These are phyloP conservation scores for Drosophila leontia DNA, from an alignment of 1,140 invertebrate species.

Conservation along the genomic window DNA sequence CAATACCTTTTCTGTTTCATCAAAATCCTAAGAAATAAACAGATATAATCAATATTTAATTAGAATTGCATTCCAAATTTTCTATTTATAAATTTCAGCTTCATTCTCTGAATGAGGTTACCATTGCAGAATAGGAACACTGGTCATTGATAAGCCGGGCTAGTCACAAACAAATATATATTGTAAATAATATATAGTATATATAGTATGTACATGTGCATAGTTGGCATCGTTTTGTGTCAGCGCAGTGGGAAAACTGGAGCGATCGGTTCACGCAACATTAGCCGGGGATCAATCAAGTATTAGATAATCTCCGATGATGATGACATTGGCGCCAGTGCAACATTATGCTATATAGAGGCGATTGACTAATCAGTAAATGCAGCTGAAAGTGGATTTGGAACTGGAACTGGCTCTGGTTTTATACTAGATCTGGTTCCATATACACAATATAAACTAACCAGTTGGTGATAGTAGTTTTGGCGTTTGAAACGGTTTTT, in stretches of 20 bases:
- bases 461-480: constrained; percentile 3
- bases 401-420: constrained; percentile 24
- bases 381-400: constrained; percentile 30
- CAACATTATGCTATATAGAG: constrained; percentile 35
- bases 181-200: not conserved
- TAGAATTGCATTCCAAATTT: not conserved
- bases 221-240: constrained; percentile 13
- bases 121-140: not conserved
- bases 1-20: not conserved
- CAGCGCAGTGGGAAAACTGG: constrained; percentile 11
- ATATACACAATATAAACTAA: constrained; percentile 19
- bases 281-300: constrained; percentile 44
- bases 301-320: constrained; percentile 36
- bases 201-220: not conserved
- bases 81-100: not conserved
- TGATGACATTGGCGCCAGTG: constrained; percentile 39
- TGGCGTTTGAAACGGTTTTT: not conserved
- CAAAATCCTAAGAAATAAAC: not conserved
- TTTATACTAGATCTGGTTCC: constrained; percentile 25
- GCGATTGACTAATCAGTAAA: constrained; percentile 41
- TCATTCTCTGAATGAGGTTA: not conserved
- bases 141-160: constrained; percentile 15
- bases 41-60: not conserved
- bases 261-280: constrained; percentile 42
- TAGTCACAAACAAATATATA: constrained; percentile 6